Conservation (phyloP, 2,113 vertebrate species). For the Okapia johnstoni region DNA sequence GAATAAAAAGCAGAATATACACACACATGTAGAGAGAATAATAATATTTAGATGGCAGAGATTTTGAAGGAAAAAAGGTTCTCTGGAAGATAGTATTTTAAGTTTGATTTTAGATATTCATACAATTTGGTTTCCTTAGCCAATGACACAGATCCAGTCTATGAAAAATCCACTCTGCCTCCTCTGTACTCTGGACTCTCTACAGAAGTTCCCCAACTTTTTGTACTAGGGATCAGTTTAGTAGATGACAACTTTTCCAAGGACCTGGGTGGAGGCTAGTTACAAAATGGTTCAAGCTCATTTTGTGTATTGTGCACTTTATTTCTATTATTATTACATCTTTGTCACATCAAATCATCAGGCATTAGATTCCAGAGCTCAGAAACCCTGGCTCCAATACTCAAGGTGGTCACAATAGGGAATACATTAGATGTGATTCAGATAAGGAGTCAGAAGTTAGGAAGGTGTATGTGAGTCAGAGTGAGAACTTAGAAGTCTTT, state of each 20-base stretch:
- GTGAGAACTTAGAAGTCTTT: neutral
- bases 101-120: neutral
- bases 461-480: neutral
- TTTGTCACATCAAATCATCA: neutral
- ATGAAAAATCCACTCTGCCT: neutral
- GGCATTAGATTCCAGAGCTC: neutral
- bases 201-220: neutral
- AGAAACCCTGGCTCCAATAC: neutral
- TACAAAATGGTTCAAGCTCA: neutral
- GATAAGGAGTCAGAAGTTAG: neutral
- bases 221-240: neutral
- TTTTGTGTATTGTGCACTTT: neutral
- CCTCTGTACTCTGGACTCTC: neutral
- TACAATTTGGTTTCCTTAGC: neutral
- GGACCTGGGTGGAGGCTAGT: neutral
- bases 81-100: neutral
- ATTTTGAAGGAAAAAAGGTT: neutral
- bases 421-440: neutral
- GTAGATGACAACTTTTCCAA: neutral
- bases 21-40: neutral
- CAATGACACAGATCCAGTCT: neutral
- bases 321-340: neutral
- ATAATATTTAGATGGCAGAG: neutral
- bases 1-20: neutral
- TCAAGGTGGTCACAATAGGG: fast-evolving